phyloP scores from a whole-genome alignment of 2,113 vertebrate genomes.

The Carlito syrichta region DNA sequence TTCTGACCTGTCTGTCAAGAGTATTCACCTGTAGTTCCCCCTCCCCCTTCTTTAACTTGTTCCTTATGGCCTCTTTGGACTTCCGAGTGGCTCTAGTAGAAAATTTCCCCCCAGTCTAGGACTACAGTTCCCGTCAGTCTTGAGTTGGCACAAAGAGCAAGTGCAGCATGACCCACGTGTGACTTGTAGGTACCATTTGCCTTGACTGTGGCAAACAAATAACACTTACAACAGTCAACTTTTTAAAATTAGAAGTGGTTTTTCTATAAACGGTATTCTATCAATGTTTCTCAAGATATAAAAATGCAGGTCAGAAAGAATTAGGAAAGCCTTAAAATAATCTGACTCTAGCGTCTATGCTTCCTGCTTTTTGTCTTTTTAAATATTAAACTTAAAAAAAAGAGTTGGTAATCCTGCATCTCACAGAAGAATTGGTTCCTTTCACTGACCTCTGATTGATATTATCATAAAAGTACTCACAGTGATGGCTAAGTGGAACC shows the following conservation, averaged over 20 bases:
- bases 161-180: fast-evolving
- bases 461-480: neutral
- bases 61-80: slow-evolving; percentile 30
- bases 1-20: slow-evolving; percentile 62
- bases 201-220: neutral
- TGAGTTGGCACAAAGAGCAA: neutral
- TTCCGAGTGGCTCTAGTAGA: neutral
- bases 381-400: neutral
- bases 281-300: neutral
- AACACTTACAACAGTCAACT: neutral
- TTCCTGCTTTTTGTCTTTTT: neutral
- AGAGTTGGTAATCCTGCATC: neutral
- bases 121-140: neutral
- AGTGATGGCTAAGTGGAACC: neutral
- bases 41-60: neutral
- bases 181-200: neutral
- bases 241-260: neutral
- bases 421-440: neutral
- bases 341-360: neutral
- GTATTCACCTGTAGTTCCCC: neutral
- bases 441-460: neutral
- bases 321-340: neutral
- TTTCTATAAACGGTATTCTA: neutral
- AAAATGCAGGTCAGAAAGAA: neutral
- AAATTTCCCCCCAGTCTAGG: neutral